phyloP scores from a whole-genome alignment of 2,797 vertebrate genomes.

The Echeneis naucrates region DNA sequence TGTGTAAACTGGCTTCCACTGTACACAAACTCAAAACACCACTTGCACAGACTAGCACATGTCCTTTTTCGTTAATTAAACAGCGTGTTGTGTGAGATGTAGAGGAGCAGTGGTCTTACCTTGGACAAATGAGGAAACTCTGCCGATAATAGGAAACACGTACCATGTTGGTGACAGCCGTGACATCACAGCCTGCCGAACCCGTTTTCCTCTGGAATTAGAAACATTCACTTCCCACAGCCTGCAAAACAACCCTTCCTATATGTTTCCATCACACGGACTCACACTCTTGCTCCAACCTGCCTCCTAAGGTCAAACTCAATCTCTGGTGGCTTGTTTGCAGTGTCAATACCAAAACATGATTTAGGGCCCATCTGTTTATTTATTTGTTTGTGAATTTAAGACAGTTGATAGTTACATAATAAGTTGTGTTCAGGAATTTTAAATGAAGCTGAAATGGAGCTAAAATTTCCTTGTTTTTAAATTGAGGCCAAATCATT shows the following conservation, averaged over 20 bases:
- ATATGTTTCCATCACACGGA: background rate
- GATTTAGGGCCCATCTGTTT: background rate
- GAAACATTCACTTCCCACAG: conserved; percentile 49
- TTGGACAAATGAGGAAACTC: conserved; percentile 39
- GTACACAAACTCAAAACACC: background rate
- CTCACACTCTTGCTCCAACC: background rate
- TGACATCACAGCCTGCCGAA: conserved; percentile 63
- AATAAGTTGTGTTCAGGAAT: background rate
- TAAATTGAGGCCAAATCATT: background rate
- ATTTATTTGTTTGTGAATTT: background rate
- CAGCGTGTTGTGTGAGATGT: background rate
- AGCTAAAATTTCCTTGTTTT: background rate
- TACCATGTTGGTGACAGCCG: conserved; percentile 22
- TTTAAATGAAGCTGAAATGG: no score
- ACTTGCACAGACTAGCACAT: background rate
- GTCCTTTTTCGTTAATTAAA: conserved; percentile 13
- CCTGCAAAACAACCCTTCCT: background rate
- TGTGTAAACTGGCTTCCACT: background rate
- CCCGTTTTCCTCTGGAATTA: conserved; percentile 71
- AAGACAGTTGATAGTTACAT: background rate
- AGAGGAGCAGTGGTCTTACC: conserved; percentile 56
- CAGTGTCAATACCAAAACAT: background rate
- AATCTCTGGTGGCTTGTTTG: background rate
- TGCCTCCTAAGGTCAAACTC: background rate
- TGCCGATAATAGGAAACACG: conserved; percentile 20